Evolutionary conservation across 2,888 invertebrate genomes (phyloP).

Genomic region (Caenorhabditis macrosperma): DNA sequence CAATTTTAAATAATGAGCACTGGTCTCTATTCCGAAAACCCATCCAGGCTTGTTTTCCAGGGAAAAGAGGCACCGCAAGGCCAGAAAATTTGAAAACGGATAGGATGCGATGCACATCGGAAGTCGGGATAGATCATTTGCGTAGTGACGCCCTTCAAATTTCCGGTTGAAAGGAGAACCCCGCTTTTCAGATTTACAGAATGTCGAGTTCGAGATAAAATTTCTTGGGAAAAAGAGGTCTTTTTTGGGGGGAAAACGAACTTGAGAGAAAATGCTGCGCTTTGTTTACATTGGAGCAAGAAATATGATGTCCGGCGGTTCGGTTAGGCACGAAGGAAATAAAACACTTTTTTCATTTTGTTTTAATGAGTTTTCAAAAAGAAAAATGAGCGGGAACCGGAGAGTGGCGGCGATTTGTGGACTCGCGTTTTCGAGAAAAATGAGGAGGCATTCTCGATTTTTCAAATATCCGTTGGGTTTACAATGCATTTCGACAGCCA

Average conservation of each 20-base stretch:
- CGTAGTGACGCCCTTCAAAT: conserved; percentile 10
- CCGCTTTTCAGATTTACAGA: background rate
- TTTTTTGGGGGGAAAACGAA: background rate
- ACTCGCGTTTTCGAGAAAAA: too few species aligned
- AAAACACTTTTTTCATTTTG: conserved; percentile 28
- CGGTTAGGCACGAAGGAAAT: conserved; percentile 22
- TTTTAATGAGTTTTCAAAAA: conserved; percentile 15
- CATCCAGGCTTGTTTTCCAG: conserved; percentile 1
- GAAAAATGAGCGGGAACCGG: conserved; percentile 16
- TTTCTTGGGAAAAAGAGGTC: background rate
- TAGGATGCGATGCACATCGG: conserved; percentile 18
- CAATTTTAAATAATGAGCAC: conserved; percentile 29
- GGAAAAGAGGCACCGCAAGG: background rate
- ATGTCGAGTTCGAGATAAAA: background rate
- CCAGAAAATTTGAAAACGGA: background rate
- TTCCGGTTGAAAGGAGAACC: conserved; percentile 10
- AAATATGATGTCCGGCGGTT: conserved; percentile 24
- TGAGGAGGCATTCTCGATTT: conserved; percentile 9
- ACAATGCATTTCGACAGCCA: conserved; percentile 24
- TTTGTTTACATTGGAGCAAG: conserved; percentile 36
- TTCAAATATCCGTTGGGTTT: conserved; percentile 32
- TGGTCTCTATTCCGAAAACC: background rate
- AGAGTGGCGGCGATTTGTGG: conserved; percentile 6
- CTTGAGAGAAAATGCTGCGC: background rate
- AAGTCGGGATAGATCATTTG: conserved; percentile 15